phyloP scores from a whole-genome alignment of 2,113 vertebrate genomes.

The Passer domesticus region DNA sequence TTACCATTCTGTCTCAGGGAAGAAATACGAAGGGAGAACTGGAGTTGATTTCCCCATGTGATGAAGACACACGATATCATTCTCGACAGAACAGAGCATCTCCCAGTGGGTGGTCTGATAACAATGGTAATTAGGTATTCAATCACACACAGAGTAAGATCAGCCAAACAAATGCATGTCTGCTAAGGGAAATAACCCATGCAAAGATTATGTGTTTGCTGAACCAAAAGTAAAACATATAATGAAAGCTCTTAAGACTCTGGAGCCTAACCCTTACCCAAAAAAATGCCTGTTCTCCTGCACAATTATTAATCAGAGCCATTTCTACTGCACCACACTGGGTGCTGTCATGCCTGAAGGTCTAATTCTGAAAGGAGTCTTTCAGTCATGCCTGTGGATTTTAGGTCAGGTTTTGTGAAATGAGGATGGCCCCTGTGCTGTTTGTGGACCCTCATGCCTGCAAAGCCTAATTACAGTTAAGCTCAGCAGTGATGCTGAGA shows the following conservation, averaged over 20 bases:
- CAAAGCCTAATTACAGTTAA: background rate
- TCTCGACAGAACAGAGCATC: background rate
- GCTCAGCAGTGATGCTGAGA: background rate
- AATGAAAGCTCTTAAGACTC: constrained; percentile 16
- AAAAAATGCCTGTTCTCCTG: background rate
- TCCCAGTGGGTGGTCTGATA: background rate
- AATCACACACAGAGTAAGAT: constrained; percentile 28
- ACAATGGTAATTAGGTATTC: constrained; percentile 59
- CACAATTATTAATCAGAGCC: background rate
- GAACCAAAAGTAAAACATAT: background rate
- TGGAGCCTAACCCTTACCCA: background rate
- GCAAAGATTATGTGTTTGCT: constrained; percentile 35
- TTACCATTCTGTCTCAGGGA: background rate
- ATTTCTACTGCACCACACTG: background rate
- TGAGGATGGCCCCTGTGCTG: background rate
- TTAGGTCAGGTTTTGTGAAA: background rate
- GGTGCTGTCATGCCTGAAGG: background rate
- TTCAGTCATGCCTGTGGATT: background rate
- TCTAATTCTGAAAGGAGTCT: background rate
- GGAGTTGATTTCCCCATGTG: background rate
- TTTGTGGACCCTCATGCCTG: background rate
- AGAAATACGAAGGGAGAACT: background rate
- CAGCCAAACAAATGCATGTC: constrained; percentile 7
- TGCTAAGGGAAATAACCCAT: constrained; percentile 38
- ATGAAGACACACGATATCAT: background rate